These are phyloP conservation scores for Anabacerthia variegaticeps DNA, from an alignment of 2,797 vertebrate species.

Conservation along the genomic window DNA sequence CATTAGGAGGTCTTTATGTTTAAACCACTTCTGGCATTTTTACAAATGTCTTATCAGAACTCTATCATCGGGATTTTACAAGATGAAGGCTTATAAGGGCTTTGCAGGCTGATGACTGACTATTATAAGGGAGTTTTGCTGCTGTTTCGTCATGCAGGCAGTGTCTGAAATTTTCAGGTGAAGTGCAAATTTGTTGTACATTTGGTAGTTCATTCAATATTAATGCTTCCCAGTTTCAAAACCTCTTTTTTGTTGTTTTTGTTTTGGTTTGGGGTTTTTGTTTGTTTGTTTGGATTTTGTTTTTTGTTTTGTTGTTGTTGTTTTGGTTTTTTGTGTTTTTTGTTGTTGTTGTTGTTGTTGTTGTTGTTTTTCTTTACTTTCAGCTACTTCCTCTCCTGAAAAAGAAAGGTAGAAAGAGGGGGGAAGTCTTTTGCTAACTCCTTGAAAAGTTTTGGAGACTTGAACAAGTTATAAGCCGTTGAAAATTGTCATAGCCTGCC, in stretches of 20 bases:
- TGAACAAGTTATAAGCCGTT: not conserved
- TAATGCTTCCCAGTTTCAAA: not conserved
- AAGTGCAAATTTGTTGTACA: not conserved
- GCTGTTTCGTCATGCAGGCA: not conserved
- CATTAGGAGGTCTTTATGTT: not conserved
- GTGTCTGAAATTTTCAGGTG: not conserved
- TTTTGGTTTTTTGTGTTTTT: no score
- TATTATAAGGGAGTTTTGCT: not conserved
- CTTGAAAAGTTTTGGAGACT: not conserved
- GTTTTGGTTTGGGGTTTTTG: no score
- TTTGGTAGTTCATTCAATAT: not conserved
- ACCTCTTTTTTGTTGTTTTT: no score
- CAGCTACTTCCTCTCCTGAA: not conserved
- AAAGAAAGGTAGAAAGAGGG: not conserved
- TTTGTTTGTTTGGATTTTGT: not conserved
- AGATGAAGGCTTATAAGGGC: not conserved
- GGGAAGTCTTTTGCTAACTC: not conserved
- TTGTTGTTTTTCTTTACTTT: not conserved
- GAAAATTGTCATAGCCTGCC: slow-evolving; percentile 44
- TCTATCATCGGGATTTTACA: not conserved
- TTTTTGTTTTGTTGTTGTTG: no score
- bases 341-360: no score
- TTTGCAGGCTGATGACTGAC: not conserved
- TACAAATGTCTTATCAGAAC: not conserved
- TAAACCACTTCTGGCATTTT: not conserved